A percentile compares a stretch with the other conserved stretches of the same genome.
Conservation (phyloP, 2,888 invertebrate genomes). For the Brachyptera risi region DNA sequence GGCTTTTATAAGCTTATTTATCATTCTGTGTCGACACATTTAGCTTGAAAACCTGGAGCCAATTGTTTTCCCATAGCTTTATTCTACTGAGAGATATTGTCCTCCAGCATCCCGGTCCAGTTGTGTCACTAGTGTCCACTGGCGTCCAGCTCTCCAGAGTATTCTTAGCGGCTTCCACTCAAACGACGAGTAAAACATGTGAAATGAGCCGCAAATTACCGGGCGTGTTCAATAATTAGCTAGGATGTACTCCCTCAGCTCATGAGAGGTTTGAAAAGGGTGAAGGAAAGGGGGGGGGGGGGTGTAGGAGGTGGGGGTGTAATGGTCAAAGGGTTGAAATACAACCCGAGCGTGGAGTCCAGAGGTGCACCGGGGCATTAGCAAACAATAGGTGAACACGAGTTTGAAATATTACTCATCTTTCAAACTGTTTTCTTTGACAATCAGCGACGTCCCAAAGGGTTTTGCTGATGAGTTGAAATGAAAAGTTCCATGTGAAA, state of each 20-base stretch:
- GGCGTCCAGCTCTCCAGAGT: slow-evolving; percentile 2
- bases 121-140: too few species aligned
- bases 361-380: not conserved
- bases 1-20: too few species aligned
- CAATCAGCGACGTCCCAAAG: too few species aligned
- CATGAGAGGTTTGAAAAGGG: not conserved
- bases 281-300: too few species aligned
- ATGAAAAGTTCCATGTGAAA: too few species aligned
- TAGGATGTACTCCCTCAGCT: not conserved
- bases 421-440: slow-evolving; percentile 1
- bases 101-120: too few species aligned
- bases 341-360: not conserved
- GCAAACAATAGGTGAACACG: slow-evolving; percentile 13
- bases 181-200: not conserved
- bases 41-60: too few species aligned
- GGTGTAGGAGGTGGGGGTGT: too few species aligned
- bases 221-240: slow-evolving; percentile 10
- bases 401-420: slow-evolving; percentile 12
- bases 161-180: not conserved
- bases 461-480: too few species aligned
- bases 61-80: too few species aligned
- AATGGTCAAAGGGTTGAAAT: slow-evolving; percentile 18
- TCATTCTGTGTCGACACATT: too few species aligned
- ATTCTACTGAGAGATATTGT: too few species aligned
- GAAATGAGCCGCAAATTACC: slow-evolving; percentile 9